A percentile compares a stretch with the other conserved stretches of the same genome.
Conservation (phyloP, 1,140 invertebrate species). For the Camponotus vicinus region DNA sequence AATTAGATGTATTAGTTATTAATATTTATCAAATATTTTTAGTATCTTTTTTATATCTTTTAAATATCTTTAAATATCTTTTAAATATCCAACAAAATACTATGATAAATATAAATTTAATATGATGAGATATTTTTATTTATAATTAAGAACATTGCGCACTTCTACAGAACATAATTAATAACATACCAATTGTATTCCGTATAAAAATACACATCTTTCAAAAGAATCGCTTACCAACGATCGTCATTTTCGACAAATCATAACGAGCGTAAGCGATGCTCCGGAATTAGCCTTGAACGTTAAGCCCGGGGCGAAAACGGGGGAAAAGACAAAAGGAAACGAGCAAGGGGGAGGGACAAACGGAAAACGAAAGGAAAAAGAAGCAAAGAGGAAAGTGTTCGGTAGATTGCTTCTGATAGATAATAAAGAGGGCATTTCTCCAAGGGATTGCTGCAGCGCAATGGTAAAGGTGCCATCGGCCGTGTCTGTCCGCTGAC, state of each 20-base stretch:
- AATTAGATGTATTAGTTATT: too few species aligned
- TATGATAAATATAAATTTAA: not conserved
- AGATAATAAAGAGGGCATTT: constrained; percentile 81
- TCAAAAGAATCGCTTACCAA: constrained; percentile 1
- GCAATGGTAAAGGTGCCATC: constrained; percentile 63
- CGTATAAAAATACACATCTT: not conserved
- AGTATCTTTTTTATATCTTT: too few species aligned
- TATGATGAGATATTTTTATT: not conserved
- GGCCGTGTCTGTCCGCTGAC: constrained; percentile 70
- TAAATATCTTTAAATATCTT: not conserved
- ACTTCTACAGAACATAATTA: not conserved
- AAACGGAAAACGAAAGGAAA: constrained; percentile 30
- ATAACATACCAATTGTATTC: not conserved
- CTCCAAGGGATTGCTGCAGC: constrained; percentile 73
- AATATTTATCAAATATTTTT: not conserved
- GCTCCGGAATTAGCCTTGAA: constrained; percentile 42
- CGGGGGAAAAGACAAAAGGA: constrained; percentile 10
- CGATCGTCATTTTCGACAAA: constrained; percentile 14
- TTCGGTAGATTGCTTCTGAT: constrained; percentile 77
- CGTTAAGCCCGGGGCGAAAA: constrained; percentile 49
- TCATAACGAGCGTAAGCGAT: constrained; percentile 35
- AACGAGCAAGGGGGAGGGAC: not conserved
- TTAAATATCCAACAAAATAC: not conserved
- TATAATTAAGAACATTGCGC: not conserved
- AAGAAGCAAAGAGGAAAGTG: constrained; percentile 62